Percentiles rank a stretch among this genome's conserved stretches.
Conservation (phyloP, 2,888 invertebrate genomes). For the Drosophila pseudotalamancana region DNA sequence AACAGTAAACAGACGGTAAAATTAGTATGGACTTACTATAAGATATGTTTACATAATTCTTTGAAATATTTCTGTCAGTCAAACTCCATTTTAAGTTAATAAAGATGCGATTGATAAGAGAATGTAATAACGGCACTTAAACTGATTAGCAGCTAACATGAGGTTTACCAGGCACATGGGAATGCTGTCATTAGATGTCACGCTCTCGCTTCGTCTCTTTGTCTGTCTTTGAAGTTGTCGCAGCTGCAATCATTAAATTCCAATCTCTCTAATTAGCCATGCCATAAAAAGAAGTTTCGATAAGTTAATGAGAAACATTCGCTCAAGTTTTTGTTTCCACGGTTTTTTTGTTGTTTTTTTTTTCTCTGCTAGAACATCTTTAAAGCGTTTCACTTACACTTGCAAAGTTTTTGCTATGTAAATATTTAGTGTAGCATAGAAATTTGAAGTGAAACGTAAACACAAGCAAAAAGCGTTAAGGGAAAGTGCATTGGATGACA, state of each 20-base stretch:
- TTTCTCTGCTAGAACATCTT: conserved; percentile 19
- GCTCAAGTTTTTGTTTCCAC: conserved; percentile 18
- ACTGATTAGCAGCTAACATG: conserved; percentile 11
- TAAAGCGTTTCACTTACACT: conserved; percentile 67
- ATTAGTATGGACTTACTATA: too few species aligned
- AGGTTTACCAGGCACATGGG: conserved; percentile 9
- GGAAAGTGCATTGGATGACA: conserved; percentile 69
- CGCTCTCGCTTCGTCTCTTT: not conserved
- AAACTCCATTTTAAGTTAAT: not conserved
- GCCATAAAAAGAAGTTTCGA: conserved; percentile 19
- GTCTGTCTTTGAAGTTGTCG: conserved; percentile 6
- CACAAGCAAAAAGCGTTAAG: conserved; percentile 71
- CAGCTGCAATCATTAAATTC: conserved; percentile 42
- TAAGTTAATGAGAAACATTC: conserved; percentile 38
- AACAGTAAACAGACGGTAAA: too few species aligned
- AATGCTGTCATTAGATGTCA: conserved; percentile 2
- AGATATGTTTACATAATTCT: too few species aligned
- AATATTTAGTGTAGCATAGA: conserved; percentile 74
- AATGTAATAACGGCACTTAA: conserved; percentile 9
- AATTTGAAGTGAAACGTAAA: conserved; percentile 76
- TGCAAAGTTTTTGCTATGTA: conserved; percentile 56
- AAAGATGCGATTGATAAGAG: not conserved
- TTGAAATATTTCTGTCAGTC: not conserved
- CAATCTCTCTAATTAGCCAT: conserved; percentile 37
- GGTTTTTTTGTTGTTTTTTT: not conserved